Evolutionary conservation across 2,113 vertebrate species (phyloP).

Genomic region (Vicugna pacos): DNA sequence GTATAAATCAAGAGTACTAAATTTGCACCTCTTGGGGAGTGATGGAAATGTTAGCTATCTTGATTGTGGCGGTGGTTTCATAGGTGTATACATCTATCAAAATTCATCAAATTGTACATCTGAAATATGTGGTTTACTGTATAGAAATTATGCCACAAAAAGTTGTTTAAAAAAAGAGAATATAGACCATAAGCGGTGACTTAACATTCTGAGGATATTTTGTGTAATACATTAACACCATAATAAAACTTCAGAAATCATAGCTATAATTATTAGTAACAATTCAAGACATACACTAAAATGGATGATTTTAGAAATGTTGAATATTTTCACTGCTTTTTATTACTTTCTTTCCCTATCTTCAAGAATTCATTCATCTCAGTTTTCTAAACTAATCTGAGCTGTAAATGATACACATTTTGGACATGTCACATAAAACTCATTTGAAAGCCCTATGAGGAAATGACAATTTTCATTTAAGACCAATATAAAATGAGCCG

Average conservation of each 20-base stretch:
- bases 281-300: neutral
- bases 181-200: neutral
- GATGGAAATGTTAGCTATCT: no score
- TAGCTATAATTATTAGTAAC: neutral
- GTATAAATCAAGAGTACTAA: no score
- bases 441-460: neutral
- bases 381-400: slow-evolving; percentile 35
- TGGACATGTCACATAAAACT: neutral
- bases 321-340: neutral
- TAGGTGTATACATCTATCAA: no score
- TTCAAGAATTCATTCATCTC: neutral
- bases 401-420: neutral
- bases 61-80: no score
- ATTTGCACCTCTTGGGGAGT: no score
- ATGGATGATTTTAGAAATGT: neutral
- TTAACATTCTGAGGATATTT: neutral
- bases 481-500: neutral
- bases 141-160: no score
- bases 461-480: slow-evolving; percentile 14
- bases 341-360: neutral
- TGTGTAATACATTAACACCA: neutral
- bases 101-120: no score
- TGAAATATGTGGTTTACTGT: no score
- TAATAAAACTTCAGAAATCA: neutral
- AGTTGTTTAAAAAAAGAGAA: neutral